phyloP scores from a whole-genome alignment of 37 sponge, comb jelly and placozoan species.

The Hormiphora californensis region DNA sequence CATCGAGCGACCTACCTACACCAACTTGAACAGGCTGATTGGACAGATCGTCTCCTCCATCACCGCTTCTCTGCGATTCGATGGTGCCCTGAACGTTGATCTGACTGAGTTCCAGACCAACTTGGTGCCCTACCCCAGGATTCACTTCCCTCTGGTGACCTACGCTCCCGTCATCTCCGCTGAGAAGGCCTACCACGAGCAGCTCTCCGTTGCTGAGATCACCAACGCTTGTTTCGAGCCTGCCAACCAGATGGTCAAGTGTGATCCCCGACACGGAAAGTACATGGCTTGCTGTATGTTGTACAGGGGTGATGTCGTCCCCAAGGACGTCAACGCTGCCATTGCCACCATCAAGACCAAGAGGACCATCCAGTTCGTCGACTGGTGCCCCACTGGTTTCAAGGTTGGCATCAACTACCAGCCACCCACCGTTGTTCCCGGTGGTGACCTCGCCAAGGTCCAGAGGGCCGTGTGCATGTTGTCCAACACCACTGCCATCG shows the following conservation, averaged over 20 bases:
- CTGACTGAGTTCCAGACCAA: slow-evolving; percentile 95
- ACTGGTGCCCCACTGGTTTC: slow-evolving; percentile 97
- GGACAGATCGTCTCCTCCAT: slow-evolving; percentile 86
- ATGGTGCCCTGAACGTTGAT: slow-evolving; percentile 89
- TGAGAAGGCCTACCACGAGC: slow-evolving; percentile 78
- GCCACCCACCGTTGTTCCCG: slow-evolving; percentile 70
- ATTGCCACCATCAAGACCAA: slow-evolving; percentile 89
- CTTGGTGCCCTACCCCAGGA: slow-evolving; percentile 84
- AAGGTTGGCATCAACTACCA: slow-evolving; percentile 60
- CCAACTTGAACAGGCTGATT: slow-evolving; percentile 80
- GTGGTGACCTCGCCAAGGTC: slow-evolving; percentile 90
- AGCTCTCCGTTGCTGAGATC: slow-evolving; percentile 60
- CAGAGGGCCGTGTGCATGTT: slow-evolving; percentile 89
- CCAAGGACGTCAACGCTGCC: slow-evolving; percentile 84
- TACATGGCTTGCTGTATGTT: slow-evolving; percentile 96
- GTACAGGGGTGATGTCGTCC: slow-evolving; percentile 90
- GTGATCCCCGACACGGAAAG: slow-evolving; percentile 91
- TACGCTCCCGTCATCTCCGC: slow-evolving; percentile 83
- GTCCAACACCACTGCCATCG: slow-evolving; percentile 94
- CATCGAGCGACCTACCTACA: slow-evolving; percentile 80
- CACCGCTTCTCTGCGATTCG: slow-evolving; percentile 89
- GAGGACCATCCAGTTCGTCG: slow-evolving; percentile 83
- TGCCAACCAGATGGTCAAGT: slow-evolving; percentile 92
- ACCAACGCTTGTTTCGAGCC: slow-evolving; percentile 80
- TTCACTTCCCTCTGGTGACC: slow-evolving; percentile 83